A percentile compares a stretch with the other conserved stretches of the same genome.
phyloP scores from a whole-genome alignment of 2,113 vertebrate genomes.

The Podarcis muralis region DNA sequence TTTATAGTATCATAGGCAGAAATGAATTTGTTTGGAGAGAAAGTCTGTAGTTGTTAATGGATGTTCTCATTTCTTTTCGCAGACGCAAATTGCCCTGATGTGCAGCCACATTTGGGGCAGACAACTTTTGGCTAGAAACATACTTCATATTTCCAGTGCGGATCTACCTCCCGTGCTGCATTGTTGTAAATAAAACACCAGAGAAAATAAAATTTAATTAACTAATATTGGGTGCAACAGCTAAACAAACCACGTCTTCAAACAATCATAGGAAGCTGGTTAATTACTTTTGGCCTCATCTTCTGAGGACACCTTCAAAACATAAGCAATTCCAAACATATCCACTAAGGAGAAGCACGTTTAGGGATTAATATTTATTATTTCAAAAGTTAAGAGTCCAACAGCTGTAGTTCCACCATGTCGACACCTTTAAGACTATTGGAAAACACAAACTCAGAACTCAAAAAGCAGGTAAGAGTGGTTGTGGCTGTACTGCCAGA shows the following conservation, averaged over 20 bases:
- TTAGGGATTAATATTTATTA: not conserved
- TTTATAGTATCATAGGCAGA: not conserved
- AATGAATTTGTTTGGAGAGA: not conserved
- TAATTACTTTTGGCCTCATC: not conserved
- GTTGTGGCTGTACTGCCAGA: not conserved
- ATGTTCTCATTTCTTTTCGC: not conserved
- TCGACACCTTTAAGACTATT: not conserved
- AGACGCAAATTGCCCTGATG: not conserved
- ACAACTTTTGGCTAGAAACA: not conserved
- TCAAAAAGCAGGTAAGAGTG: not conserved
- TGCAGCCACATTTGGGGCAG: not conserved
- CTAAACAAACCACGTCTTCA: not conserved
- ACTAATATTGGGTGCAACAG: not conserved
- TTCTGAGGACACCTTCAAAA: not conserved
- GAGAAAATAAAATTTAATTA: not conserved
- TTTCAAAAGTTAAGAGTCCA: not conserved
- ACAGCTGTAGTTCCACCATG: not conserved
- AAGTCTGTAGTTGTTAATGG: not conserved
- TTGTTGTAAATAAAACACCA: constrained; percentile 5
- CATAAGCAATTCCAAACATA: not conserved
- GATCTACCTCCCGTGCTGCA: not conserved
- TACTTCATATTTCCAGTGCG: not conserved
- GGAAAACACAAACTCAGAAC: not conserved
- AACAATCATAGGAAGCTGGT: not conserved
- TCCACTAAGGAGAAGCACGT: not conserved